Conservation (phyloP, 2,888 invertebrate species). For the Julus scanicus region DNA sequence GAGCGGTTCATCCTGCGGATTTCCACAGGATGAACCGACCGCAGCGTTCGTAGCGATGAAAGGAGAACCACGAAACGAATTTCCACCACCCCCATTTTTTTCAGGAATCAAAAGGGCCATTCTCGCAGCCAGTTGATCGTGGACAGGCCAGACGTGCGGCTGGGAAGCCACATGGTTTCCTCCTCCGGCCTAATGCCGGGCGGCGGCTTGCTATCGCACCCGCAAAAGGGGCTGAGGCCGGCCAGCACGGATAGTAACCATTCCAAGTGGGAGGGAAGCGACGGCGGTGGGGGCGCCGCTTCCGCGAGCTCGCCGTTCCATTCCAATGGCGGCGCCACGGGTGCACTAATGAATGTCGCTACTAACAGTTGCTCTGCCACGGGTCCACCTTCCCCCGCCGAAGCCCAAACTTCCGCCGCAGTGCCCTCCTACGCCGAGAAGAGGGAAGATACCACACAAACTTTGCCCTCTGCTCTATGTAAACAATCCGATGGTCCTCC, state of each 20-base stretch:
- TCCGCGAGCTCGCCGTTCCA: background rate
- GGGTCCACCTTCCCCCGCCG: slow-evolving; percentile 29
- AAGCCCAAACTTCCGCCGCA: slow-evolving; percentile 12
- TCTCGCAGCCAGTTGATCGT: slow-evolving; percentile 52
- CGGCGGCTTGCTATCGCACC: background rate
- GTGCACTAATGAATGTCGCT: background rate
- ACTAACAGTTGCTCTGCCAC: slow-evolving; percentile 12
- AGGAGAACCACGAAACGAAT: background rate
- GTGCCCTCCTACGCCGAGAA: slow-evolving; percentile 46
- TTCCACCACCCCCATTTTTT: slow-evolving; percentile 8
- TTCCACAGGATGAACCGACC: too few species aligned
- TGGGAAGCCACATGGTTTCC: background rate
- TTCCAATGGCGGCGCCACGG: background rate
- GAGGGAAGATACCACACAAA: slow-evolving; percentile 54
- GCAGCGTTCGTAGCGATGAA: too few species aligned
- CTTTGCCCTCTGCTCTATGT: slow-evolving; percentile 49
- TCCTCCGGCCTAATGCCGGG: background rate
- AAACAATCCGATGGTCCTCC: slow-evolving; percentile 54
- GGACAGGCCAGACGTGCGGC: slow-evolving; percentile 49
- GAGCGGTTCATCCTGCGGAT: too few species aligned
- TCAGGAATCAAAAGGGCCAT: slow-evolving; percentile 55
- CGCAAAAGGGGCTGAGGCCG: slow-evolving; percentile 51
- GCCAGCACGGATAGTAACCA: slow-evolving; percentile 44
- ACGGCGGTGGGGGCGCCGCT: background rate
- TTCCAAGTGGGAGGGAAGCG: slow-evolving; percentile 51